These are phyloP conservation scores for Crenuchus spilurus DNA, from an alignment of 2,797 vertebrate genomes.

Conservation along the genomic window DNA sequence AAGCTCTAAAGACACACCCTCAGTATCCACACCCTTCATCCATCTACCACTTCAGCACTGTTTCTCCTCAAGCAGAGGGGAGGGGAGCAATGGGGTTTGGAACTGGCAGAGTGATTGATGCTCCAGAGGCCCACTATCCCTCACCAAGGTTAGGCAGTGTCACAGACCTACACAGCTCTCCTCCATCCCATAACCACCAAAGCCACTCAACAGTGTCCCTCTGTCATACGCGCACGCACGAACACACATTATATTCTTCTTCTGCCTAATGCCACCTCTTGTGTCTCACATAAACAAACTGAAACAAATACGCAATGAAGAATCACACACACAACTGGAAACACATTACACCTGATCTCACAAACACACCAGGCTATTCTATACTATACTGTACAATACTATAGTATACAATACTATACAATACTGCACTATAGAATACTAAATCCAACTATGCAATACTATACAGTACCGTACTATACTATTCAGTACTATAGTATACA, in stretches of 20 bases:
- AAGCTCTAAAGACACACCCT: background rate
- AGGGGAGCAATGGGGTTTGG: slow-evolving; percentile 70
- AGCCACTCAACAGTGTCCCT: slow-evolving; percentile 55
- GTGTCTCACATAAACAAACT: background rate
- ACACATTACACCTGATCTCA: too few relatives aligned
- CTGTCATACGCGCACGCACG: slow-evolving; percentile 21
- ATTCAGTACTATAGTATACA: too few relatives aligned
- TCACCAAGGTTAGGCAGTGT: slow-evolving; percentile 86
- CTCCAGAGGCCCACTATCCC: slow-evolving; percentile 79
- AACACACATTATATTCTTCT: slow-evolving; percentile 5
- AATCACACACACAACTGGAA: background rate
- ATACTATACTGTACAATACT: background rate
- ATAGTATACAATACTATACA: background rate
- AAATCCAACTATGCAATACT: background rate
- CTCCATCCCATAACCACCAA: slow-evolving; percentile 71
- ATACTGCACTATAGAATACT: background rate
- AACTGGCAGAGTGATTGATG: slow-evolving; percentile 86
- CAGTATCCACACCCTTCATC: slow-evolving; percentile 56
- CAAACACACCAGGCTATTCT: background rate
- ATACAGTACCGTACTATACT: too few relatives aligned
- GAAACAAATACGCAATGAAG: background rate
- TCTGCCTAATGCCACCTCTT: slow-evolving; percentile 9
- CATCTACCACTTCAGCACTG: slow-evolving; percentile 85
- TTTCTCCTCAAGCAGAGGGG: slow-evolving; percentile 45
- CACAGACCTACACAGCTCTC: slow-evolving; percentile 75